phyloP scores from a whole-genome alignment of 2,113 vertebrate species.

The Nibea coibor region DNA sequence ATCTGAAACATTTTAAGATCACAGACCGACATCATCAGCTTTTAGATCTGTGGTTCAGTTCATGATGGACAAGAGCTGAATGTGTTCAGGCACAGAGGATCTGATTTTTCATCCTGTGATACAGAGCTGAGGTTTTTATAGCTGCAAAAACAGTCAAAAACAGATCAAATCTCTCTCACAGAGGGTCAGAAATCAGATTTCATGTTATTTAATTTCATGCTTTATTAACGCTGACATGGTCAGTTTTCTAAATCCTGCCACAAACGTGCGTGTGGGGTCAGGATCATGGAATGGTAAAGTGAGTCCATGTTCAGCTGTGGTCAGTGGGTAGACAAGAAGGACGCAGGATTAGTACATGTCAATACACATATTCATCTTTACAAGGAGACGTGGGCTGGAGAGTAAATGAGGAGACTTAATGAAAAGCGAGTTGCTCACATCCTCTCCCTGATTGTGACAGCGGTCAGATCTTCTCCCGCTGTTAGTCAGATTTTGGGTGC shows the following conservation, averaged over 20 bases:
- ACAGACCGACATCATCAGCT: constrained; percentile 19
- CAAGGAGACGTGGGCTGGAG: constrained; percentile 17
- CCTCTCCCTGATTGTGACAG: constrained; percentile 24
- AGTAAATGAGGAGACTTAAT: constrained; percentile 33
- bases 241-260: constrained; percentile 20
- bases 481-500: not conserved
- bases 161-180: constrained; percentile 23
- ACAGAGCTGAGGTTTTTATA: constrained; percentile 17
- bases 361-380: constrained; percentile 33
- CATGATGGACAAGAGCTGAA: constrained; percentile 56
- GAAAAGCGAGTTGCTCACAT: constrained; percentile 43
- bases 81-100: constrained; percentile 84
- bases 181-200: constrained; percentile 23
- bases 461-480: not conserved
- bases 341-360: constrained; percentile 37
- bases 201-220: constrained; percentile 19
- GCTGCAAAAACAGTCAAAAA: constrained; percentile 21
- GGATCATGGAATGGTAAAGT: constrained; percentile 37
- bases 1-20: constrained; percentile 34
- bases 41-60: constrained; percentile 42
- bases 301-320: constrained; percentile 36
- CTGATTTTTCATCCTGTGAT: constrained; percentile 20
- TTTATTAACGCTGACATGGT: constrained; percentile 26
- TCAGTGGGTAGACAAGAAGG: constrained; percentile 53
- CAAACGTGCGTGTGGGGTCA: not conserved